Evolutionary conservation across 2,113 vertebrate genomes (phyloP).

Genomic region (Argyrosomus japonicus): DNA sequence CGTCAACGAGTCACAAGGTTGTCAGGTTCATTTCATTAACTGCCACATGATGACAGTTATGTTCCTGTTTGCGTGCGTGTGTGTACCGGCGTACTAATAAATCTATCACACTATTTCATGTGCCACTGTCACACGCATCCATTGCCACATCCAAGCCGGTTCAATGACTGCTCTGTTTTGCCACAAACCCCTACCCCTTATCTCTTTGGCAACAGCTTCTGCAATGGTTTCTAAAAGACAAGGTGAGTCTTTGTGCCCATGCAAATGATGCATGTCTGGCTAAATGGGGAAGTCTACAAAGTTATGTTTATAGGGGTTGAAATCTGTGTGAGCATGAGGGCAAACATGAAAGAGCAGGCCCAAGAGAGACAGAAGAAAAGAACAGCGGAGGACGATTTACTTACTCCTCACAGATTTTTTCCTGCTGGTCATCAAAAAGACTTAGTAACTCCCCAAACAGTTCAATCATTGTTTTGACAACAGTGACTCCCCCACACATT

Average conservation of each 20-base stretch:
- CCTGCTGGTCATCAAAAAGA: slow-evolving; percentile 41
- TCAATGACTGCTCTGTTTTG: slow-evolving; percentile 39
- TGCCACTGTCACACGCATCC: background rate
- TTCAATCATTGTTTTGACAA: slow-evolving; percentile 72
- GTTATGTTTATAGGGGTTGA: slow-evolving; percentile 19
- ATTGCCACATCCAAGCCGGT: background rate
- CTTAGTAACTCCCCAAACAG: slow-evolving; percentile 67
- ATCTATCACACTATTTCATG: background rate
- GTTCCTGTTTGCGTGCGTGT: background rate
- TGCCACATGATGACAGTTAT: background rate
- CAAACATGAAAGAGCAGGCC: slow-evolving; percentile 15
- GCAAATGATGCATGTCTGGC: slow-evolving; percentile 17
- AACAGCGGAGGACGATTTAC: slow-evolving; percentile 4
- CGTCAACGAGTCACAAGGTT: slow-evolving; percentile 8
- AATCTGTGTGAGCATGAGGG: slow-evolving; percentile 22
- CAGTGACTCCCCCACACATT: slow-evolving; percentile 65
- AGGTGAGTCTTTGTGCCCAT: slow-evolving; percentile 9
- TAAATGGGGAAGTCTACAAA: background rate
- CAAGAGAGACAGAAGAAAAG: background rate
- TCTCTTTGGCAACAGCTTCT: slow-evolving; percentile 26
- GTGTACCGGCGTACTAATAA: background rate
- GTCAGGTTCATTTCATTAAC: slow-evolving; percentile 8
- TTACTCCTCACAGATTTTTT: slow-evolving; percentile 19
- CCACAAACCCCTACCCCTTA: background rate
- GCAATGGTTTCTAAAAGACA: slow-evolving; percentile 7